Percentiles rank a stretch among this genome's conserved stretches.
Conservation (phyloP, 2,113 vertebrate genomes). For the Prinia subflava region DNA sequence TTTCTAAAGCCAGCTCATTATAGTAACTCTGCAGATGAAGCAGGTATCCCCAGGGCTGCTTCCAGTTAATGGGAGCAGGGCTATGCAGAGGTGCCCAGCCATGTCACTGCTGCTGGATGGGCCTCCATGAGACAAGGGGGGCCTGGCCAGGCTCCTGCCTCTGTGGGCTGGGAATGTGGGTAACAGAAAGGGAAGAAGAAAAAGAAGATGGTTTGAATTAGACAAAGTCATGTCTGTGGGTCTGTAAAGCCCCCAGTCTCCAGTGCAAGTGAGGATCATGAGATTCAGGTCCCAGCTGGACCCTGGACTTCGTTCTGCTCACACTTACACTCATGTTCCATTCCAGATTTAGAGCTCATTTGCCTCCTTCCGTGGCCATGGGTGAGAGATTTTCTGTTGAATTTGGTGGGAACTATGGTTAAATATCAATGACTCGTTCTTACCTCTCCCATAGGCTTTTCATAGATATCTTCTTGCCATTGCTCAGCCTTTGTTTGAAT, state of each 20-base stretch:
- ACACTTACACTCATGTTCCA: not conserved
- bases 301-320: not conserved
- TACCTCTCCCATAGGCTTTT: conserved; percentile 96
- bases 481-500: conserved; percentile 82
- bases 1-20: not conserved
- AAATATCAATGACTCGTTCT: not conserved
- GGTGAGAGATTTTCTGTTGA: not conserved
- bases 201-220: not conserved
- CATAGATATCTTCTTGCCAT: conserved; percentile 90
- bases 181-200: not conserved
- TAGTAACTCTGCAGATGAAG: not conserved
- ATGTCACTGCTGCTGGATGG: not conserved
- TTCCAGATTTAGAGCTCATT: not conserved
- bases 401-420: not conserved
- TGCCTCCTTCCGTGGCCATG: not conserved
- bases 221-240: not conserved
- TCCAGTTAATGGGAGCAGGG: not conserved
- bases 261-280: not conserved
- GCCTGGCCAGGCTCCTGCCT: not conserved
- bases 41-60: not conserved
- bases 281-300: not conserved
- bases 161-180: not conserved
- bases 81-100: not conserved
- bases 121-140: not conserved
- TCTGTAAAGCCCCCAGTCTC: not conserved